A percentile compares a stretch with the other conserved stretches of the same genome.
These are phyloP conservation scores for Alloscopus bannaensis DNA, from an alignment of 2,888 invertebrate species.

Conservation along the genomic window DNA sequence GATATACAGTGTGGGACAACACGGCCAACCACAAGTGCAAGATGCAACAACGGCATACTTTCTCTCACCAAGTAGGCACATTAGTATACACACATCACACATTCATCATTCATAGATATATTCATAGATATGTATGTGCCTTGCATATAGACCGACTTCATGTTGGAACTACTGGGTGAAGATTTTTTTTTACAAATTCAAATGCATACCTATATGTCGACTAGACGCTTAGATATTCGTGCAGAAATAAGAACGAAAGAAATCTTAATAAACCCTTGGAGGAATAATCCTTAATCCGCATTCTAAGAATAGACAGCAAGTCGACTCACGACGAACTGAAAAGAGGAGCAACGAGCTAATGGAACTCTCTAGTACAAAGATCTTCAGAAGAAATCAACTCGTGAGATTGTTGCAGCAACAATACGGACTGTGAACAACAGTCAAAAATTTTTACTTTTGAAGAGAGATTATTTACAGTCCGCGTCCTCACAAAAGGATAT, in stretches of 20 bases:
- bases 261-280: conserved; percentile 15
- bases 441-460: conserved; percentile 2
- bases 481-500: neutral
- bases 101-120: neutral
- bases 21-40: conserved; percentile 30
- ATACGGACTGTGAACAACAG: neutral
- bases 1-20: conserved; percentile 43
- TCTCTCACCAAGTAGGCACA: conserved; percentile 27
- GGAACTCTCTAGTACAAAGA: neutral
- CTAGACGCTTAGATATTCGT: conserved; percentile 10
- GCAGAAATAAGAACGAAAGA: conserved; percentile 12
- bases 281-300: conserved; percentile 14
- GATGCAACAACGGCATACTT: conserved; percentile 52
- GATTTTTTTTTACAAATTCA: conserved; percentile 8
- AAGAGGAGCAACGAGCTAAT: conserved; percentile 6
- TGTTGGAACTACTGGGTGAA: too few relatives aligned
- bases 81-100: conserved; percentile 10
- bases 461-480: too few relatives aligned
- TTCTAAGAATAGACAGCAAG: conserved; percentile 33
- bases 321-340: conserved; percentile 1
- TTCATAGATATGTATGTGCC: too few relatives aligned
- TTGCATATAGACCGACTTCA: too few relatives aligned
- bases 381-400: neutral
- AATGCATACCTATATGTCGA: conserved; percentile 6
- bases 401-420: conserved; percentile 3